A percentile compares a stretch with the other conserved stretches of the same genome.
These are phyloP conservation scores for Parelbella ahira DNA, from an alignment of 2,888 invertebrate species.

Conservation along the genomic window DNA sequence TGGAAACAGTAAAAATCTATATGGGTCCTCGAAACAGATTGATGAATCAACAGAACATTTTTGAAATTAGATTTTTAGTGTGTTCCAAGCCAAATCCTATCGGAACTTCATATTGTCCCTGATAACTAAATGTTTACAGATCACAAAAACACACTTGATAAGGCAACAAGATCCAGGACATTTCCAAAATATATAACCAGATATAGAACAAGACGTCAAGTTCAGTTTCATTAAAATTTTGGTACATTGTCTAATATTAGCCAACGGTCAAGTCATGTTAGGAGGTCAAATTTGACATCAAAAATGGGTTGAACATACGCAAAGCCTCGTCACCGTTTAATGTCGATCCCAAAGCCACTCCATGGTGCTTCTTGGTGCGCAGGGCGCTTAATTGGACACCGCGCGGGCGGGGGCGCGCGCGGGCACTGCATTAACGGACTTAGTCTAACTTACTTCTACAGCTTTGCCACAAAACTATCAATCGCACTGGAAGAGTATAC, in stretches of 20 bases:
- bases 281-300: slow-evolving; percentile 23
- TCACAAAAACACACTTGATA: too few relatives aligned
- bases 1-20: slow-evolving; percentile 21
- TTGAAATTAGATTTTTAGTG: slow-evolving; percentile 24
- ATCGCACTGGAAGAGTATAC: too few relatives aligned
- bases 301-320: slow-evolving; percentile 6
- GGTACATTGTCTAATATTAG: too few relatives aligned
- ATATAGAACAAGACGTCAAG: too few relatives aligned
- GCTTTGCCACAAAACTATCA: slow-evolving; percentile 34
- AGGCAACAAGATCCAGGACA: too few relatives aligned
- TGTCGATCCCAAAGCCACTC: slow-evolving; percentile 39
- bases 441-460: slow-evolving; percentile 46
- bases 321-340: slow-evolving; percentile 9
- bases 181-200: too few relatives aligned
- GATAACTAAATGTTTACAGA: too few relatives aligned
- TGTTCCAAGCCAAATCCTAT: slow-evolving; percentile 11
- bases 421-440: slow-evolving; percentile 67
- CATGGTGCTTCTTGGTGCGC: slow-evolving; percentile 67
- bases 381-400: slow-evolving; percentile 54
- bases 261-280: too few relatives aligned
- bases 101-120: too few relatives aligned
- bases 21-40: slow-evolving; percentile 3
- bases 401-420: slow-evolving; percentile 70
- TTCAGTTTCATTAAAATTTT: too few relatives aligned
- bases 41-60: slow-evolving; percentile 9